phyloP scores from a whole-genome alignment of 2,113 vertebrate species.

The Myrmecophaga tridactyla region DNA sequence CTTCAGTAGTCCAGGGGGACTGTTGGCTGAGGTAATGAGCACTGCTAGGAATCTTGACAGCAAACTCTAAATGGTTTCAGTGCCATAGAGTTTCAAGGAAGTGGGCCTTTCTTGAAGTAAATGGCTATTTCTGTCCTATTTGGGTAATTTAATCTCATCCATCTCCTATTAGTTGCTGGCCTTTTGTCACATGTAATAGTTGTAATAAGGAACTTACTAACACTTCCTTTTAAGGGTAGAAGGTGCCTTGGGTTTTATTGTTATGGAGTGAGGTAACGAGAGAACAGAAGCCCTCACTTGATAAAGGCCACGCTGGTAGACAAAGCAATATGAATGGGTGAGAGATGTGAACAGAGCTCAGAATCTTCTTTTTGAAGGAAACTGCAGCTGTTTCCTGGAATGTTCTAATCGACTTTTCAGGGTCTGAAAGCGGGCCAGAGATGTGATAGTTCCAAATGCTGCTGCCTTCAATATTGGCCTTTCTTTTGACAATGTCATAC shows the following conservation, averaged over 20 bases:
- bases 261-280: background rate
- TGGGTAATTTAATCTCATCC: conserved; percentile 38
- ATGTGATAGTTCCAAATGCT: background rate
- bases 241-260: background rate
- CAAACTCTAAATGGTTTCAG: background rate
- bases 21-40: conserved; percentile 35
- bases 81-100: conserved; percentile 23
- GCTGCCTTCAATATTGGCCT: background rate
- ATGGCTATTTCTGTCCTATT: conserved; percentile 49
- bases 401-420: background rate
- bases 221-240: background rate
- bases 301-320: background rate
- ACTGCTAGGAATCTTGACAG: conserved; percentile 50
- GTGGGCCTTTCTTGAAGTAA: conserved; percentile 39
- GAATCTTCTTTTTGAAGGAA: background rate
- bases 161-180: background rate
- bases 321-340: background rate
- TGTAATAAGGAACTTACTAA: conserved; percentile 21
- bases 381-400: background rate
- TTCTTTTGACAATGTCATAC: background rate
- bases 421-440: background rate
- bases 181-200: conserved; percentile 19
- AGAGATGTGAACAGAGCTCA: background rate
- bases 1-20: conserved; percentile 10
- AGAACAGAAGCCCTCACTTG: background rate